A percentile compares a stretch with the other conserved stretches of the same genome.
Conservation (phyloP, 2,113 vertebrate species). For the Thryonomys swinderianus region DNA sequence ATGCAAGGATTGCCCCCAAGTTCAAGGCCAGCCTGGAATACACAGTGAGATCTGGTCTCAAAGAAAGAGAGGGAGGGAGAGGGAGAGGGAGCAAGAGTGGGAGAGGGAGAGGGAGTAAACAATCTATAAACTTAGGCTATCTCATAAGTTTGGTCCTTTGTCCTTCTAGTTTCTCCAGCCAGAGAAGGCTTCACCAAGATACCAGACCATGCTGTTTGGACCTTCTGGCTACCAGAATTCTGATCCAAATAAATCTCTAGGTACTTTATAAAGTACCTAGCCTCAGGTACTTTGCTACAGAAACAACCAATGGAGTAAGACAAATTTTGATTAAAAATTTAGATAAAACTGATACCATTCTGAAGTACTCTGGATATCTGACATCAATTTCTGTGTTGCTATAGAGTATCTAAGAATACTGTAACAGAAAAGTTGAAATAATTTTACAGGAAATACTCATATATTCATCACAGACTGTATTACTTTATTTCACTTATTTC, state of each 20-base stretch:
- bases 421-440: slow-evolving; percentile 4
- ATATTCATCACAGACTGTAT: neutral
- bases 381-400: slow-evolving; percentile 17
- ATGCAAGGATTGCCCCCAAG: neutral
- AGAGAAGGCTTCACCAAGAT: neutral
- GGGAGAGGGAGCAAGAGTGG: neutral
- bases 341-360: neutral
- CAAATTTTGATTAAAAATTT: slow-evolving; percentile 37
- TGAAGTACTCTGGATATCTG: slow-evolving; percentile 12
- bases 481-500: neutral
- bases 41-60: neutral
- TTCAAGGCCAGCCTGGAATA: neutral
- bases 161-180: neutral
- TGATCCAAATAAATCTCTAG: neutral
- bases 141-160: too few relatives aligned
- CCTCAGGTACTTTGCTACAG: neutral
- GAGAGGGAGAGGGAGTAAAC: neutral
- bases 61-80: neutral
- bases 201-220: neutral
- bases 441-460: neutral
- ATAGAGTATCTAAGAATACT: neutral
- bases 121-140: too few relatives aligned
- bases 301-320: neutral
- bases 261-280: neutral
- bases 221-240: neutral